These are phyloP conservation scores for Hypomecis punctinalis DNA, from an alignment of 2,888 invertebrate species.

Conservation along the genomic window DNA sequence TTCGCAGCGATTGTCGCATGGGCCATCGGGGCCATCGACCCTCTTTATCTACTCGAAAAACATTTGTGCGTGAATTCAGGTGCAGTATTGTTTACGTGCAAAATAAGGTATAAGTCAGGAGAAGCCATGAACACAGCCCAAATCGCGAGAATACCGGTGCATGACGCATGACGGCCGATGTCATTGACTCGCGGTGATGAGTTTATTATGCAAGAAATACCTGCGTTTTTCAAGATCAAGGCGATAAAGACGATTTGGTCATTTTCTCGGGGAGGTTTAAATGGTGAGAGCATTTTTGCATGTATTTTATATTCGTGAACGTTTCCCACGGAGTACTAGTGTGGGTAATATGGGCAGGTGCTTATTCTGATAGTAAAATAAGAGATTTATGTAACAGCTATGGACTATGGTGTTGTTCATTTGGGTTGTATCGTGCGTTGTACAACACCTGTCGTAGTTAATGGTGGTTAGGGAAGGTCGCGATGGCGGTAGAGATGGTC, in stretches of 20 bases:
- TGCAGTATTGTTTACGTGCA: conserved; percentile 29
- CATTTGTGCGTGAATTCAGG: conserved; percentile 44
- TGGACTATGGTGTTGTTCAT: conserved; percentile 11
- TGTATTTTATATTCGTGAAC: conserved; percentile 28
- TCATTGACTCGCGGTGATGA: conserved; percentile 35
- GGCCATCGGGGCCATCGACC: conserved; percentile 49
- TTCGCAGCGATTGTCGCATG: conserved; percentile 59
- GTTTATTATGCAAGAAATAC: conserved; percentile 36
- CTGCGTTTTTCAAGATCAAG: conserved; percentile 33
- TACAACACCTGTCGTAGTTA: conserved; percentile 44
- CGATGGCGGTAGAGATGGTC: conserved; percentile 55
- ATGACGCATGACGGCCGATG: conserved; percentile 35
- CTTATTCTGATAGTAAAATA: conserved; percentile 15
- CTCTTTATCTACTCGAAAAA: conserved; percentile 47
- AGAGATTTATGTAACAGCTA: conserved; percentile 2
- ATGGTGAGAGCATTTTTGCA: conserved; percentile 26
- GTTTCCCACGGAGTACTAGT: conserved; percentile 22
- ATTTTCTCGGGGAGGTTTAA: conserved; percentile 22
- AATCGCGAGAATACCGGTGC: conserved; percentile 33
- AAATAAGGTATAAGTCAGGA: conserved; percentile 16
- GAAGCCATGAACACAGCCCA: conserved; percentile 18
- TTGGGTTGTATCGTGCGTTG: conserved; percentile 14
- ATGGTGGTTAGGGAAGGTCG: conserved; percentile 52
- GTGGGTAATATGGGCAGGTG: conserved; percentile 15
- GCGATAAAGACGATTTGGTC: conserved; percentile 32